Evolutionary conservation across 2,113 vertebrate genomes (phyloP).

Genomic region (Lepisosteus oculatus): DNA sequence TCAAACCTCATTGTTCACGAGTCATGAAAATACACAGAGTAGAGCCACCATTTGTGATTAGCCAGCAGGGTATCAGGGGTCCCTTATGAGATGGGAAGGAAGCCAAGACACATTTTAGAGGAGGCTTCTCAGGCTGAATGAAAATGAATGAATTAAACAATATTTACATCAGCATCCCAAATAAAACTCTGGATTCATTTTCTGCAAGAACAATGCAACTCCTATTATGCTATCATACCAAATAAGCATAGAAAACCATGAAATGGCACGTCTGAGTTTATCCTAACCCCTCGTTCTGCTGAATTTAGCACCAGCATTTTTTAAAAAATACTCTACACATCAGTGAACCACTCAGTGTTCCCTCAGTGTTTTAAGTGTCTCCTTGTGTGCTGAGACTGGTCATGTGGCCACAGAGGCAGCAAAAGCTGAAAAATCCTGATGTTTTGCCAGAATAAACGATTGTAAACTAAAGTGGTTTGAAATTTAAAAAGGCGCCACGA

Average conservation of each 20-base stretch:
- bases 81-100: conserved; percentile 35
- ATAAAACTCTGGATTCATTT: no score
- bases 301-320: no score
- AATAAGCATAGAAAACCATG: no score
- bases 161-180: neutral
- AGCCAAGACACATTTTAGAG: conserved; percentile 20
- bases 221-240: no score
- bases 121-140: neutral
- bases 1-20: conserved; percentile 59
- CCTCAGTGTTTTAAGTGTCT: neutral
- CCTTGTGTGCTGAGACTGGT: neutral
- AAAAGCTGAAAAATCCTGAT: conserved; percentile 7
- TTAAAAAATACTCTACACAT: no score
- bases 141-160: neutral
- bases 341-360: no score
- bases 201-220: no score
- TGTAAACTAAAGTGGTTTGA: conserved; percentile 6
- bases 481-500: neutral
- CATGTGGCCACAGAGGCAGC: neutral
- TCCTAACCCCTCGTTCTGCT: no score
- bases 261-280: no score
- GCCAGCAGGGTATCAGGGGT: conserved; percentile 39
- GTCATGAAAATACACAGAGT: conserved; percentile 34
- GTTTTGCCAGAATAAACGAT: conserved; percentile 8
- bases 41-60: conserved; percentile 53